Base-by-base conservation (phyloP, 2,888 invertebrate species). In the Harmothoe impar region DNA sequence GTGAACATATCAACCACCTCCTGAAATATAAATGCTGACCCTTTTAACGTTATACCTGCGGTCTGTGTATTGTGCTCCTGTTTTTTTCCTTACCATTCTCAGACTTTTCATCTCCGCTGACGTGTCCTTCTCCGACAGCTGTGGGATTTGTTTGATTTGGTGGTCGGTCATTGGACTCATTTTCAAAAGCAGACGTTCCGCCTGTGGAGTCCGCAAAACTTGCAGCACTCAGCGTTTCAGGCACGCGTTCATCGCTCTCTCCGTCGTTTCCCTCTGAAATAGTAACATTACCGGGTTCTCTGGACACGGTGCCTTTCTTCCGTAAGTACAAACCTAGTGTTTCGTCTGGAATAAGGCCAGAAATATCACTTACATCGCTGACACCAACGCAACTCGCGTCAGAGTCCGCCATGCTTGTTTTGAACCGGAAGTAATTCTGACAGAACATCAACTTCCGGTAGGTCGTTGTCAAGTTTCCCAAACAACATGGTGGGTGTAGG, bases 381-480 rank as follows among this genome's bases (percentile, higher is more conserved):
- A 52, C 56, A 56, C 31, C 52, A 29, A 12, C 29, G 23, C 29
- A 54, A 54, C 54, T 56, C 0, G 51, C 54, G 25, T 54, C 54
- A 20, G 31, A 17, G 86, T 86, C 86, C 86, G 86, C 86, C 86
- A 86, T 86, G 86, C 54, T 86, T 86, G 86, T 86, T 86, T 86
- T 86, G 17, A 25, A 17, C 54, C 86, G 86, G 86, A 86, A 54
- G 86, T 86, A 54, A 0, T 86, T 31, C 7, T 54, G 25, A 0
- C 56, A 33, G 25, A 86, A n/a, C 7, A 86, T n/a, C 25, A 29
- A 86, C 86, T 86, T 86, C 86, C 86, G 86, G 29, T 84, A 84
- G 54, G 86, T 86, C 86, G 86, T 86, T 54, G 86, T 86, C 86
- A 86, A 86, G 86, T 25, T 25, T n/a, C 5, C 54, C 20, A 86